These are phyloP conservation scores for Caenorhabditis angaria DNA, from an alignment of 2,888 invertebrate genomes.

Conservation along the genomic window DNA sequence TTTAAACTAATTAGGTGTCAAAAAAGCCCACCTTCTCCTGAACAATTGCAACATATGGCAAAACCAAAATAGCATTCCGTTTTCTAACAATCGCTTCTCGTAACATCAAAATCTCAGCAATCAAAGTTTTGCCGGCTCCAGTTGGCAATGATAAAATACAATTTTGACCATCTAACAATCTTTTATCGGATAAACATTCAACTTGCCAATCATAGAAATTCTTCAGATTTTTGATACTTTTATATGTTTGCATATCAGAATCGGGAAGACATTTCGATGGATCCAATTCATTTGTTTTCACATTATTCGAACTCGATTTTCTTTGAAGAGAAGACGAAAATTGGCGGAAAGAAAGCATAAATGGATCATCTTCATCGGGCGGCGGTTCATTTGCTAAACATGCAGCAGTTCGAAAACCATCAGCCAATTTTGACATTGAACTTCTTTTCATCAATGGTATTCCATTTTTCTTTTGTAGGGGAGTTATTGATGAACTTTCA, in stretches of 20 bases:
- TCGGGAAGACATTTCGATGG: conserved; percentile 42
- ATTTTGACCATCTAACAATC: conserved; percentile 81
- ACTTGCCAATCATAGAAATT: conserved; percentile 84
- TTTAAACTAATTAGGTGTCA: too few species aligned
- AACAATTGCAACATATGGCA: conserved; percentile 94
- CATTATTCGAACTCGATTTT: not conserved
- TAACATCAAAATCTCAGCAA: conserved; percentile 88
- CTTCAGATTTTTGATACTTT: conserved; percentile 47
- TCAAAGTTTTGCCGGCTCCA: conserved; percentile 95
- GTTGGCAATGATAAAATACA: conserved; percentile 92
- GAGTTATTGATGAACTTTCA: conserved; percentile 25
- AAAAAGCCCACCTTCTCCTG: conserved; percentile 99
- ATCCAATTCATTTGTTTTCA: conserved; percentile 2
- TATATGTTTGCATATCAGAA: conserved; percentile 45
- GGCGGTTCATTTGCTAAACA: conserved; percentile 18
- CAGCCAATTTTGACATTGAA: conserved; percentile 28
- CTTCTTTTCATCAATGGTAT: conserved; percentile 25
- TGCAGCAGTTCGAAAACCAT: conserved; percentile 36
- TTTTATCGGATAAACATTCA: conserved; percentile 85
- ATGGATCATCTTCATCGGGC: conserved; percentile 16
- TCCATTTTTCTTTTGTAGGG: conserved; percentile 22
- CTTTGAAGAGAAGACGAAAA: not conserved
- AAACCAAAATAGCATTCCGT: conserved; percentile 85
- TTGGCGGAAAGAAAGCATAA: conserved; percentile 22
- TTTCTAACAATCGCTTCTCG: conserved; percentile 83